Percentiles rank a stretch among this genome's conserved stretches.
These are phyloP conservation scores for Mylabris sibirica DNA, from an alignment of 2,888 invertebrate genomes.

Conservation along the genomic window DNA sequence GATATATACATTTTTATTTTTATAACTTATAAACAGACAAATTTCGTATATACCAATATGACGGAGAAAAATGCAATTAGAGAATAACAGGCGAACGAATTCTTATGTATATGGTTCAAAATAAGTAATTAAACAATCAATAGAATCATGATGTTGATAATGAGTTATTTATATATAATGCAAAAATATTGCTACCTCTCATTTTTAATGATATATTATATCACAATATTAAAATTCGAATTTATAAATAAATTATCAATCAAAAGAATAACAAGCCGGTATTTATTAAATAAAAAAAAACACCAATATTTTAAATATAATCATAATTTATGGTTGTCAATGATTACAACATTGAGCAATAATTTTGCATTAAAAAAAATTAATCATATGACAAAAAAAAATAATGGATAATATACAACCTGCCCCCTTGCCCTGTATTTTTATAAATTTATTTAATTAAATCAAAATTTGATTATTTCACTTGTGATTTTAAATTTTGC, in stretches of 20 bases:
- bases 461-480: conserved; percentile 70
- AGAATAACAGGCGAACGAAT: conserved; percentile 23
- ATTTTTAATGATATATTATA: conserved; percentile 19
- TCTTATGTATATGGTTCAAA: conserved; percentile 34
- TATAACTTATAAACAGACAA: conserved; percentile 45
- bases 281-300: neutral
- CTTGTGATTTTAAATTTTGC: conserved; percentile 90
- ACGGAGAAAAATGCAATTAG: conserved; percentile 24
- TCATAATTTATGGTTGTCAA: conserved; percentile 21
- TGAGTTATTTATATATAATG: conserved; percentile 36
- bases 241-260: conserved; percentile 36
- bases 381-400: conserved; percentile 23
- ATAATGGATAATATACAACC: conserved; percentile 18
- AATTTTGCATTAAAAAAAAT: conserved; percentile 47
- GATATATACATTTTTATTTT: conserved; percentile 44
- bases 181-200: conserved; percentile 49
- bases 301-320: no score
- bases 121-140: conserved; percentile 35
- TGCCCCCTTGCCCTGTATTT: conserved; percentile 5
- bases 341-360: conserved; percentile 43
- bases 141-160: conserved; percentile 30
- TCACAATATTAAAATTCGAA: conserved; percentile 40
- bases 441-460: neutral
- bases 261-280: neutral
- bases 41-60: conserved; percentile 43